A percentile compares a stretch with the other conserved stretches of the same genome.
These are phyloP conservation scores for Formica exsecta DNA, from an alignment of 1,140 invertebrate genomes.

Conservation along the genomic window DNA sequence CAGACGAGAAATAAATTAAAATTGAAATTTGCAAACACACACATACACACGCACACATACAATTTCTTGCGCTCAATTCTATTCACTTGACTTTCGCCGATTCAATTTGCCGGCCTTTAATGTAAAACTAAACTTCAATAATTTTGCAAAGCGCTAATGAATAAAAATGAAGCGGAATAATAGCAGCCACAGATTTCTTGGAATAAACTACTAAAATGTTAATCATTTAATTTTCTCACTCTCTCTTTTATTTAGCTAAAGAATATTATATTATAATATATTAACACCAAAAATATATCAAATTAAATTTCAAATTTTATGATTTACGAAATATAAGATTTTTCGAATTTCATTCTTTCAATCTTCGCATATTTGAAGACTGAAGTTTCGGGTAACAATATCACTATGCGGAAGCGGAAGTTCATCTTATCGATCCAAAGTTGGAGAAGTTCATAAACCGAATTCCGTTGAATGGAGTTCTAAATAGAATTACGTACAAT, in stretches of 20 bases:
- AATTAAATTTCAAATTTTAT: background rate
- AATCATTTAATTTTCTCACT: background rate
- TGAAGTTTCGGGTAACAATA: background rate
- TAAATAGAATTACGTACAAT: slow-evolving; percentile 41
- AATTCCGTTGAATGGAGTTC: slow-evolving; percentile 23
- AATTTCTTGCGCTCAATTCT: slow-evolving; percentile 59
- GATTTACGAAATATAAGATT: background rate
- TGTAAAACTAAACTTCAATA: slow-evolving; percentile 37
- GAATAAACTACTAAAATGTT: slow-evolving; percentile 7
- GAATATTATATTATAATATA: background rate
- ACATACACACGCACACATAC: too few species aligned
- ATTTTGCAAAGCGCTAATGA: slow-evolving; percentile 7
- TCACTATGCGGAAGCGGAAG: background rate
- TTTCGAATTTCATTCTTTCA: background rate
- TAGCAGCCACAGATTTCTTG: background rate
- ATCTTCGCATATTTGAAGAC: background rate
- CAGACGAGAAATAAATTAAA: slow-evolving; percentile 62
- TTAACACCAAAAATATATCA: background rate
- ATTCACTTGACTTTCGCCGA: slow-evolving; percentile 10
- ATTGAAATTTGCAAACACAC: slow-evolving; percentile 50
- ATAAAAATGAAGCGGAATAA: slow-evolving; percentile 29
- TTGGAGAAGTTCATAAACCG: slow-evolving; percentile 28
- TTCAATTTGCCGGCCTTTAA: slow-evolving; percentile 23
- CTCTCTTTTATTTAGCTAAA: background rate
- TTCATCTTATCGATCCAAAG: slow-evolving; percentile 19